These are phyloP conservation scores for Hypena proboscidalis DNA, from an alignment of 2,888 invertebrate species.

Conservation along the genomic window DNA sequence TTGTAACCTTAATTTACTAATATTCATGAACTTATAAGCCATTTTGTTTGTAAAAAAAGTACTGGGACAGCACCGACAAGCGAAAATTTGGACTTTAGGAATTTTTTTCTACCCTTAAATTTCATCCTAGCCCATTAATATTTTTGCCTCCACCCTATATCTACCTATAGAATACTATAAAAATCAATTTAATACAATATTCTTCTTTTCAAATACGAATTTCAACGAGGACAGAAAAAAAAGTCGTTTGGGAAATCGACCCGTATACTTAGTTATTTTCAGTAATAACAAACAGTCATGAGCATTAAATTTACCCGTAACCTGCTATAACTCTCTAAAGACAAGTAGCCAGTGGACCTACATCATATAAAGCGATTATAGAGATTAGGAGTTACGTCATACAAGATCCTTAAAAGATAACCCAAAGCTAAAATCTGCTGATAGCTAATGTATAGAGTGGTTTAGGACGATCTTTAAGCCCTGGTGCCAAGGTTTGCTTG, in stretches of 20 bases:
- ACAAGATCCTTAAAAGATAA: constrained; percentile 29
- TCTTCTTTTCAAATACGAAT: too few species aligned
- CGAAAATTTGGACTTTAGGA: too few species aligned
- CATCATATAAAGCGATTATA: constrained; percentile 39
- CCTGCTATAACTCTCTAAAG: constrained; percentile 22
- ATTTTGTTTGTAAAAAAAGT: too few species aligned
- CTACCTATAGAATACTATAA: too few species aligned
- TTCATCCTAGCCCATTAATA: too few species aligned
- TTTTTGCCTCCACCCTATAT: too few species aligned
- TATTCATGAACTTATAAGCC: too few species aligned
- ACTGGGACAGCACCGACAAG: too few species aligned
- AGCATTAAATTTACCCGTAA: constrained; percentile 7
- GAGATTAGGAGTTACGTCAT: constrained; percentile 27
- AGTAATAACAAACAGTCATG: not conserved
- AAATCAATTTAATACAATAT: too few species aligned
- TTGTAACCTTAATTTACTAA: too few species aligned
- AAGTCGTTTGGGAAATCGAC: not conserved
- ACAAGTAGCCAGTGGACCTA: constrained; percentile 28
- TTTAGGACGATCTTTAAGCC: not conserved
- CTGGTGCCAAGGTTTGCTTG: too few species aligned
- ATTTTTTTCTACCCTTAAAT: too few species aligned
- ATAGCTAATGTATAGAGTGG: constrained; percentile 34
- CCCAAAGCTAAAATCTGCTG: constrained; percentile 28
- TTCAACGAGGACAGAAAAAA: not conserved
- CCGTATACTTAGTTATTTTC: not conserved